Evolutionary conservation across 2,888 invertebrate species (phyloP).

Genomic region (Hirtodrosophila trivittata): DNA sequence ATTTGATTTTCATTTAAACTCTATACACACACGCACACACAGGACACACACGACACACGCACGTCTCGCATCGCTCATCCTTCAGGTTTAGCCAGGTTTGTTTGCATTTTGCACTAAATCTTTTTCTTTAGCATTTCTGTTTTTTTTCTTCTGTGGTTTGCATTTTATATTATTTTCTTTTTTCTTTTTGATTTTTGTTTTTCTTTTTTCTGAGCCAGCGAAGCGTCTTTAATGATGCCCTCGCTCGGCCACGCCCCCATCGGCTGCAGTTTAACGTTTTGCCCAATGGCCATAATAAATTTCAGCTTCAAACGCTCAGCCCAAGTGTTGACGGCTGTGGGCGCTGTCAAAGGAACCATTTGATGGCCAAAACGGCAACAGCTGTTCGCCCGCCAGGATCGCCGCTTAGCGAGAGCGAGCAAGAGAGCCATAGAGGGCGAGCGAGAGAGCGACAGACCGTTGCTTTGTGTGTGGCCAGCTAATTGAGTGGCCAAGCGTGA

Average conservation of each 20-base stretch:
- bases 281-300: constrained; percentile 47
- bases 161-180: constrained; percentile 9
- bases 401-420: not conserved
- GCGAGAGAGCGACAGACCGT: not conserved
- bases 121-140: constrained; percentile 8
- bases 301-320: constrained; percentile 38
- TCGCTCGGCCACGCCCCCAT: constrained; percentile 60
- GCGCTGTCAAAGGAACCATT: constrained; percentile 32
- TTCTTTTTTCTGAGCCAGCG: not conserved
- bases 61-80: constrained; percentile 50
- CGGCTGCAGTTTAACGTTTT: constrained; percentile 6
- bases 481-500: constrained; percentile 78
- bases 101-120: constrained; percentile 42
- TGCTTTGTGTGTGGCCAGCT: constrained; percentile 66
- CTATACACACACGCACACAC: constrained; percentile 46
- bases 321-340: constrained; percentile 65
- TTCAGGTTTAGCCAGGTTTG: constrained; percentile 38
- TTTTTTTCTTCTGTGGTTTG: constrained; percentile 20
- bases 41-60: constrained; percentile 47
- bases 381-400: constrained; percentile 45
- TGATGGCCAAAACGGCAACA: constrained; percentile 55
- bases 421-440: not conserved
- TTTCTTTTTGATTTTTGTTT: constrained; percentile 18
- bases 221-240: constrained; percentile 44
- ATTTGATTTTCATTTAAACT: constrained; percentile 38